A percentile compares a stretch with the other conserved stretches of the same genome.
Conservation (phyloP, 2,888 invertebrate species). For the Buathra laborator region DNA sequence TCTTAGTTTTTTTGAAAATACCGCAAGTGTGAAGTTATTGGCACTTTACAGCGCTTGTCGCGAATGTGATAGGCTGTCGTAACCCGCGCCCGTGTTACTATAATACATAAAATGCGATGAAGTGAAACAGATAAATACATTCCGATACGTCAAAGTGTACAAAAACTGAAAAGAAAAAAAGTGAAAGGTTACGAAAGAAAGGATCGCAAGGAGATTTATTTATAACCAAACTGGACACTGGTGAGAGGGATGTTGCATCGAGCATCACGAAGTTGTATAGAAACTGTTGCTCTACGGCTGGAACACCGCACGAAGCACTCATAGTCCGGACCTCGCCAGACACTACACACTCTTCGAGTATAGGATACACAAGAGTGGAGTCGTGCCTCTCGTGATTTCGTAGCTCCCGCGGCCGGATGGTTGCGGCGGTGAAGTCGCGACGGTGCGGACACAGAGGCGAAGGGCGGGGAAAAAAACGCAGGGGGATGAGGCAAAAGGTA, state of each 20-base stretch:
- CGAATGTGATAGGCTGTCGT: too few species aligned
- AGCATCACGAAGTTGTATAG: constrained; percentile 27
- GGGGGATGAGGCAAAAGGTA: constrained; percentile 49
- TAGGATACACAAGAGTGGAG: constrained; percentile 1
- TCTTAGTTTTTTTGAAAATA: too few species aligned
- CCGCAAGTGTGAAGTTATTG: too few species aligned
- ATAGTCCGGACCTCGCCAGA: constrained; percentile 25
- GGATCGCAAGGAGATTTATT: background rate
- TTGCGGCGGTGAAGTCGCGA: constrained; percentile 23
- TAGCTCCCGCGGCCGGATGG: constrained; percentile 25
- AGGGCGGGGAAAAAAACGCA: constrained; percentile 23
- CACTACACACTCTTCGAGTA: constrained; percentile 16
- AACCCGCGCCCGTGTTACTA: too few species aligned
- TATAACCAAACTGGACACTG: background rate
- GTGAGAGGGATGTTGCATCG: background rate
- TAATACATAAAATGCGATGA: too few species aligned
- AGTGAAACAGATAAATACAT: too few species aligned
- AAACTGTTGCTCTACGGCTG: constrained; percentile 25
- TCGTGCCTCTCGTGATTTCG: constrained; percentile 62
- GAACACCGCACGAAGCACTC: constrained; percentile 32
- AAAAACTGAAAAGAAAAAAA: too few species aligned
- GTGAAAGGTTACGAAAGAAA: too few species aligned
- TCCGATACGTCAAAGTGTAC: too few species aligned
- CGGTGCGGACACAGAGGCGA: constrained; percentile 24
- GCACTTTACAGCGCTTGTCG: too few species aligned